Base-by-base conservation (phyloP, 2,797 vertebrate species). In the Fratercula arctica region DNA sequence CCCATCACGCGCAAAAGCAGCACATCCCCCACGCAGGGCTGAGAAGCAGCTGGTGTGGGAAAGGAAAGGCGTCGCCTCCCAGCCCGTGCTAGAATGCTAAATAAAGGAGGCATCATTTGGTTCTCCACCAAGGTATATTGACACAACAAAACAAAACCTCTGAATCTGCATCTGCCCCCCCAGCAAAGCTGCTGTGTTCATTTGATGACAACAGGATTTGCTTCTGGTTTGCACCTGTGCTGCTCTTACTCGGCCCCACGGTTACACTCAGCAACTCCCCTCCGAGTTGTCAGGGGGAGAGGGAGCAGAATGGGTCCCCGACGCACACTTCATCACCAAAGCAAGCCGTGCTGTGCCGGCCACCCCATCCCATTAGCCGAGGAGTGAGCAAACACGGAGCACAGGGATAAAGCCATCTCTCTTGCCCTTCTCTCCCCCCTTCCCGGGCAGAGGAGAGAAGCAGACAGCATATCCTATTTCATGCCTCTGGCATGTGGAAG, bases 381-480 rank as follows among this genome's bases (percentile, higher is more conserved):
- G 64, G 37, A 75, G 23, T 0, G 5, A 89, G 45, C 1, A 0
- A 68, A 61, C 31, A 23, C 0, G 0, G 63, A 82, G 16, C 3
- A 0, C 5, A 3, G 61, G 39, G 33, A 85, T 35, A 63, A 83
- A 85, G 21, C 53, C 8, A 4, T 37, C 54, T 33, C 60, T 68
- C 50, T 37, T 61, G 17, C 72, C 64, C 50, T 85, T 59, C 41
- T 48, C 33, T 39, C 13, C 26, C 6, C 3, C 24, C 7, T 86
- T 56, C 35, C 41, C 0, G 0, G 14, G 10, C 39, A 29, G 70
- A 76, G 46, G 20, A 82, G 13, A 70, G 48, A 56, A 89, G 59
- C 41, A 76, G 76, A 87, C 92, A 85, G 43, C 61, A 19, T 87
- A 89, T 96, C 82, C 66, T 54, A 45, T 91, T 94, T 94, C 89